Conservation (phyloP, 1,140 invertebrate genomes). For the Atta texana region DNA sequence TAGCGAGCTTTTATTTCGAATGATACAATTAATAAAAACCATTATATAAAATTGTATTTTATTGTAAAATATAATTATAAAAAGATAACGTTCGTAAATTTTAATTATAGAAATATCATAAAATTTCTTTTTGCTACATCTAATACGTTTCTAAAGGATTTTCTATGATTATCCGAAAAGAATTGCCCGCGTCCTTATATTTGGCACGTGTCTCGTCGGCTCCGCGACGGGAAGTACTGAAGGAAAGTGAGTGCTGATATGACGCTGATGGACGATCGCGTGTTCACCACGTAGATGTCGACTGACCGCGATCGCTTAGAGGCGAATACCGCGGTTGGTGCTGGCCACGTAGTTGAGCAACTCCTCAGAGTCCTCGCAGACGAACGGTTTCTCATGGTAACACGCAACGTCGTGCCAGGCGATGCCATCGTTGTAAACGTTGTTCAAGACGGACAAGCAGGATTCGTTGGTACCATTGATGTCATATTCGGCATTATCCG, state of each 20-base stretch:
- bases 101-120: neutral
- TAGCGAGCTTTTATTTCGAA: neutral
- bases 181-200: constrained; percentile 10
- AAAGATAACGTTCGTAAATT: neutral
- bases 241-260: constrained; percentile 62
- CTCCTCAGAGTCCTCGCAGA: constrained; percentile 95
- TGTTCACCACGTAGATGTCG: constrained; percentile 48
- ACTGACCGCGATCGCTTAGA: constrained; percentile 84
- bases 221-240: constrained; percentile 38
- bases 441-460: constrained; percentile 94
- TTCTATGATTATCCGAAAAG: constrained; percentile 5
- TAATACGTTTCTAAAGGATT: neutral
- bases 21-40: neutral
- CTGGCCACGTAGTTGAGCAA: constrained; percentile 93
- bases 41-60: neutral
- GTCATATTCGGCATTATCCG: constrained; percentile 96
- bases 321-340: constrained; percentile 92
- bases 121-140: neutral
- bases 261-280: constrained; percentile 59
- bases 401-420: constrained; percentile 97
- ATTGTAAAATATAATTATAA: constrained; percentile 1
- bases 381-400: constrained; percentile 95
- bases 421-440: constrained; percentile 96
- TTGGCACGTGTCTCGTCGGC: constrained; percentile 61
- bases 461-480: constrained; percentile 96